phyloP scores from a whole-genome alignment of 2,797 vertebrate species.

The Onychomys torridus region DNA sequence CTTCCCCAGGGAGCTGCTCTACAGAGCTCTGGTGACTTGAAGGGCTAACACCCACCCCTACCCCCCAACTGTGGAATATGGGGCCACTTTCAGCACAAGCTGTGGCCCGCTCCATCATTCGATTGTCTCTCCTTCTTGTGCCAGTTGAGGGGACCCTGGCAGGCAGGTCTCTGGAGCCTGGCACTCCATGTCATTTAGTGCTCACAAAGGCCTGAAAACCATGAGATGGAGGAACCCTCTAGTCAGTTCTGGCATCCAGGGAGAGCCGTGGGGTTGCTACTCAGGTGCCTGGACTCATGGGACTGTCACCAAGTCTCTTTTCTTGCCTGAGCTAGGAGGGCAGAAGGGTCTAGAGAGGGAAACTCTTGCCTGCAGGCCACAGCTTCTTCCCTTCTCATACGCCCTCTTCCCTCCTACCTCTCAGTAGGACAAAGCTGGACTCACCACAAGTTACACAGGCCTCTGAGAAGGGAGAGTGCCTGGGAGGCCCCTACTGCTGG shows the following conservation, averaged over 20 bases:
- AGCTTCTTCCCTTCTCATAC: neutral
- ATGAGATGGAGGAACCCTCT: neutral
- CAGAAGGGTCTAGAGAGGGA: neutral
- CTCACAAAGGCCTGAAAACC: neutral
- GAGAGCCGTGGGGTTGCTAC: neutral
- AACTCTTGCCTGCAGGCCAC: neutral
- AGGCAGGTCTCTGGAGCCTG: neutral
- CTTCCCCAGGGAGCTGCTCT: conserved; percentile 9
- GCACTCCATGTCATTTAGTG: neutral
- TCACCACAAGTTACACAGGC: neutral
- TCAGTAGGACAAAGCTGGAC: rapidly evolving
- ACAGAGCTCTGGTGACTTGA: neutral
- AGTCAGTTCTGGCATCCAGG: neutral
- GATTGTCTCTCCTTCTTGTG: neutral
- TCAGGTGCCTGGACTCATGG: neutral
- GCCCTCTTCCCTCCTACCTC: no score
- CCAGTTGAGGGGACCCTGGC: neutral
- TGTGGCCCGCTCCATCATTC: no score
- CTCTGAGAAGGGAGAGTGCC: neutral
- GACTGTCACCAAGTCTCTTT: neutral
- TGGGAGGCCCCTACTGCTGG: neutral
- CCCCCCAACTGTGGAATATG: neutral
- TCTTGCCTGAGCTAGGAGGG: neutral
- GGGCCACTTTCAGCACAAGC: neutral
- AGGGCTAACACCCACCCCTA: neutral